A percentile compares a stretch with the other conserved stretches of the same genome.
These are phyloP conservation scores for Smithornis capensis DNA, from an alignment of 2,113 vertebrate species.

Conservation along the genomic window DNA sequence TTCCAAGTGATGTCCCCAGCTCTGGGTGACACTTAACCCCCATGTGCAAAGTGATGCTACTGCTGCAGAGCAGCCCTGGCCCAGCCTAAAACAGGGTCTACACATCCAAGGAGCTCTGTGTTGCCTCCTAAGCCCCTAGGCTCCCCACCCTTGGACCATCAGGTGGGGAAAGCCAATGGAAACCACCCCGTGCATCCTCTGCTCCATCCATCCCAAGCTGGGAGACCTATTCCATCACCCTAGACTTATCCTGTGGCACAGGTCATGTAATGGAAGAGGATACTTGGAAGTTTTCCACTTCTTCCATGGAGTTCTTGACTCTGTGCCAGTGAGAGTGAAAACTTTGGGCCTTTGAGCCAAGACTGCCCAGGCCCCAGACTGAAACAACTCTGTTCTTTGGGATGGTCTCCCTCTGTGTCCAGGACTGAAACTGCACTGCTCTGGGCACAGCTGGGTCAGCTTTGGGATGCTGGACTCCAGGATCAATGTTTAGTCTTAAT, in stretches of 20 bases:
- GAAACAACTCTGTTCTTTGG: accelerated
- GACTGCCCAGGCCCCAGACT: accelerated
- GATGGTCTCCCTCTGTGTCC: neutral
- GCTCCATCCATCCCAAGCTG: neutral
- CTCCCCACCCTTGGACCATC: neutral
- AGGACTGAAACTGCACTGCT: accelerated
- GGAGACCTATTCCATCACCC: neutral
- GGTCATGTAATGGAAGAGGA: neutral
- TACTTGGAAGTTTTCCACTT: neutral
- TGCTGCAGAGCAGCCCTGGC: neutral
- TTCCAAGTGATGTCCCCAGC: neutral
- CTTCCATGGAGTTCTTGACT: neutral
- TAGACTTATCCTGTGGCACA: accelerated
- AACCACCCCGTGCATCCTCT: neutral
- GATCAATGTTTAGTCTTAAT: neutral
- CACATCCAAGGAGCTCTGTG: too few relatives aligned
- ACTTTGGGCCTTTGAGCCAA: accelerated
- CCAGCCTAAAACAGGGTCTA: neutral
- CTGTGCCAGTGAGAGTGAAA: accelerated
- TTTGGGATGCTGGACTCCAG: neutral
- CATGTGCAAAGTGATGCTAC: neutral
- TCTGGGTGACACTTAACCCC: neutral
- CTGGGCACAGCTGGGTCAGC: neutral
- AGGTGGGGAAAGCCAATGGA: neutral
- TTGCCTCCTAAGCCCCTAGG: neutral